phyloP scores from a whole-genome alignment of 2,888 invertebrate genomes.

The Choristoneura rosaceana region DNA sequence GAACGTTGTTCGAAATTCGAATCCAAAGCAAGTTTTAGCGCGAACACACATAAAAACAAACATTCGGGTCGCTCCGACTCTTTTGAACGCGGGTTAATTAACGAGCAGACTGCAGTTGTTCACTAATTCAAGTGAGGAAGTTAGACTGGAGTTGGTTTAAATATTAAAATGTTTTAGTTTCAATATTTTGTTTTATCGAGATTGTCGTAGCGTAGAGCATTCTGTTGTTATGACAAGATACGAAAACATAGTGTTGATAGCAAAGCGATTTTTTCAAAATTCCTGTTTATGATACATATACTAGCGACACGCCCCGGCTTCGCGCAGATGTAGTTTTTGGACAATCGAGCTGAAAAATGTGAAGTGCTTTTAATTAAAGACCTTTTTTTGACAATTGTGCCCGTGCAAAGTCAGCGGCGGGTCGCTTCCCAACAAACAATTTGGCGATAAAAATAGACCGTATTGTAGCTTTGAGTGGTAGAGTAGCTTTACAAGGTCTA shows the following conservation, averaged over 20 bases:
- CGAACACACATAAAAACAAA: conserved; percentile 40
- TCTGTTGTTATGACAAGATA: background rate
- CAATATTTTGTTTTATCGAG: conserved; percentile 10
- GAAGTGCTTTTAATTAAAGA: too few species aligned
- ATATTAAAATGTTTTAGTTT: conserved; percentile 37
- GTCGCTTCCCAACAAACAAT: too few species aligned
- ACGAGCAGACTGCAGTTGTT: conserved; percentile 39
- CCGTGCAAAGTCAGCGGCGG: too few species aligned
- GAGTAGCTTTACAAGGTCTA: too few species aligned
- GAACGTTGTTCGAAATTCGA: conserved; percentile 34
- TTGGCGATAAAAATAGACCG: too few species aligned
- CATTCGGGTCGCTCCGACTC: conserved; percentile 32
- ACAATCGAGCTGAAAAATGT: too few species aligned
- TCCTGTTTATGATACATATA: too few species aligned
- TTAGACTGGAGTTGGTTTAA: conserved; percentile 36
- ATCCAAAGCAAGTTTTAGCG: conserved; percentile 30
- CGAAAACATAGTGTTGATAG: background rate
- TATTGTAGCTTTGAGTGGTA: too few species aligned
- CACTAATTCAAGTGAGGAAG: conserved; percentile 41
- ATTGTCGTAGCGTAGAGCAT: background rate
- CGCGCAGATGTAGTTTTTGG: too few species aligned
- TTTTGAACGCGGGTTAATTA: conserved; percentile 39
- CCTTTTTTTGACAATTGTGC: too few species aligned
- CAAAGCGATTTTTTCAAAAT: background rate
- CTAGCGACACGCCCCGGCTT: too few species aligned